Evolutionary conservation across 1,140 invertebrate genomes (phyloP).

Genomic region (Megalopta genalis): DNA sequence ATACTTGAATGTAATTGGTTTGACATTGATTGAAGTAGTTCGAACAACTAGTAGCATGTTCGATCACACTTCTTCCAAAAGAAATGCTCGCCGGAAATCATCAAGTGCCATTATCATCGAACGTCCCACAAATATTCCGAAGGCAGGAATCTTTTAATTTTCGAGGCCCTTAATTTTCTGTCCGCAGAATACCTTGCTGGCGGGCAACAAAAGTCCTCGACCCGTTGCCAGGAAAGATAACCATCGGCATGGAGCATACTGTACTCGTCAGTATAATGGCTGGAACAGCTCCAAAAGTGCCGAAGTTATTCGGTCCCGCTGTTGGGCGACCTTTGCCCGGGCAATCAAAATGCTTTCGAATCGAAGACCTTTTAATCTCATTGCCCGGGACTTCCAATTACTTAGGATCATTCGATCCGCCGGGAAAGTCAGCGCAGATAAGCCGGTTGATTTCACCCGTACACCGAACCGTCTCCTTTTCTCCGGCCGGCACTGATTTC

Average conservation of each 20-base stretch:
- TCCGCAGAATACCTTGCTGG: not conserved
- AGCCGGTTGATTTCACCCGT: constrained; percentile 1
- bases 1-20: too few species aligned
- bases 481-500: not conserved
- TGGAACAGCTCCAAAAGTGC: constrained; percentile 6
- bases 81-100: too few species aligned
- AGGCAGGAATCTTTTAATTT: not conserved
- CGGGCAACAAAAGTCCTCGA: not conserved
- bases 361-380: constrained; percentile 18
- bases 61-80: too few species aligned
- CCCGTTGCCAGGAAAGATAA: not conserved
- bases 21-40: too few species aligned
- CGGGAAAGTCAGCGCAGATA: not conserved
- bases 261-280: constrained; percentile 5
- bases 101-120: too few species aligned
- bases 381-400: constrained; percentile 21
- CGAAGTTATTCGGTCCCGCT: constrained; percentile 4
- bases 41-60: too few species aligned
- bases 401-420: not conserved
- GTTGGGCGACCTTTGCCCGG: constrained; percentile 1
- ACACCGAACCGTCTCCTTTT: not conserved
- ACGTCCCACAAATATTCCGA: too few species aligned
- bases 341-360: not conserved
- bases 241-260: not conserved
- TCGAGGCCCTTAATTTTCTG: not conserved